phyloP scores from a whole-genome alignment of 2,888 invertebrate species.

The Muschampia plurimacula region DNA sequence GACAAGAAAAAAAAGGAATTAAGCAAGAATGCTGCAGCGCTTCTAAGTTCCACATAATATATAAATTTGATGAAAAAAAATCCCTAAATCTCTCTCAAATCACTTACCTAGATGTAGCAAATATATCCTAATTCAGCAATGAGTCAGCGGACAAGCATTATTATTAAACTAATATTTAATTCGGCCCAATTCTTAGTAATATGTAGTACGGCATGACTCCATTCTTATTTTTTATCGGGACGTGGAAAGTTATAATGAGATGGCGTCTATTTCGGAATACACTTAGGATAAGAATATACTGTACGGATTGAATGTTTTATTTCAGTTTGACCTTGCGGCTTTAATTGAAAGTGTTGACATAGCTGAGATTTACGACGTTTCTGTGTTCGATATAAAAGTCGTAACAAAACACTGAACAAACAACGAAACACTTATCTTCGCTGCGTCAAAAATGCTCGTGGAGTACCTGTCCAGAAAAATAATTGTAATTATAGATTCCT shows the following conservation, averaged over 20 bases:
- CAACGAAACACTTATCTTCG: conserved; percentile 26
- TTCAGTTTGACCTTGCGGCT: conserved; percentile 66
- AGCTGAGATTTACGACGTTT: conserved; percentile 73
- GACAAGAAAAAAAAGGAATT: too few species aligned
- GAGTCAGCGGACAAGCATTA: neutral
- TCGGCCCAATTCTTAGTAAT: conserved; percentile 57
- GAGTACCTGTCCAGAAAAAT: neutral
- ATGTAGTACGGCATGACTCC: conserved; percentile 75
- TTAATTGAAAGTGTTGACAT: conserved; percentile 84
- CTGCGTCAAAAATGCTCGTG: conserved; percentile 19
- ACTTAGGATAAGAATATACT: conserved; percentile 76
- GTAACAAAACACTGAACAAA: conserved; percentile 64
- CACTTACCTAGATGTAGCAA: too few species aligned
- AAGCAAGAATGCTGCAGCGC: too few species aligned
- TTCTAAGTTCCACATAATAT: too few species aligned
- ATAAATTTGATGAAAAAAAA: neutral
- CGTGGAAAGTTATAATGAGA: conserved; percentile 81
- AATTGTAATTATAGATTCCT: conserved; percentile 13
- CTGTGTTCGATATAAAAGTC: conserved; percentile 67
- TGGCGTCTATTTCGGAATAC: conserved; percentile 72
- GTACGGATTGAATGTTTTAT: conserved; percentile 61
- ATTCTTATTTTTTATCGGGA: conserved; percentile 77
- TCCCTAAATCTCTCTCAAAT: neutral
- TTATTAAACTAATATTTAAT: conserved; percentile 2
- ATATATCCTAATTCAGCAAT: neutral